These are phyloP conservation scores for Cheilinus undulatus DNA, from an alignment of 2,113 vertebrate genomes.

Conservation along the genomic window DNA sequence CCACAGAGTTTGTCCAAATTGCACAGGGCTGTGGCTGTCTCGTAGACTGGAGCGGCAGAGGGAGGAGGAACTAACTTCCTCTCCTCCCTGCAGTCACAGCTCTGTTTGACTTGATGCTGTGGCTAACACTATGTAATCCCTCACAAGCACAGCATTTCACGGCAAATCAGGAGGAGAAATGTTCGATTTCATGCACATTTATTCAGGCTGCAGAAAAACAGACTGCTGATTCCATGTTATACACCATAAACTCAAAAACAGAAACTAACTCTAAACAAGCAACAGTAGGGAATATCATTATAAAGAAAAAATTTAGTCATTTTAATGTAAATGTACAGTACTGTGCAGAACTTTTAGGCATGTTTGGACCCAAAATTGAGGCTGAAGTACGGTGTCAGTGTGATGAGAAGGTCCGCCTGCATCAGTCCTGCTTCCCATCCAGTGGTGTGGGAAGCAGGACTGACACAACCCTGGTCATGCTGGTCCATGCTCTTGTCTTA, in stretches of 20 bases:
- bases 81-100: constrained; percentile 41
- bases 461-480: too few relatives aligned
- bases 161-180: constrained; percentile 80
- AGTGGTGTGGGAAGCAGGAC: too few relatives aligned
- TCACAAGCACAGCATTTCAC: constrained; percentile 80
- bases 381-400: too few relatives aligned
- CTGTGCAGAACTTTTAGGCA: too few relatives aligned
- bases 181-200: constrained; percentile 78
- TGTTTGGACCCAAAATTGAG: too few relatives aligned
- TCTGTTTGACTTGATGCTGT: constrained; percentile 44
- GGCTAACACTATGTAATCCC: constrained; percentile 73
- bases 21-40: constrained; percentile 55
- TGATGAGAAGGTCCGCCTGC: too few relatives aligned
- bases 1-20: constrained; percentile 50
- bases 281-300: neutral
- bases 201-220: constrained; percentile 65
- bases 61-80: constrained; percentile 24
- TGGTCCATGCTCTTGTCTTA: too few relatives aligned
- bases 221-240: constrained; percentile 15
- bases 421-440: too few relatives aligned
- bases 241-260: constrained; percentile 12
- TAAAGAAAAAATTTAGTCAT: neutral
- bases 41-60: constrained; percentile 25
- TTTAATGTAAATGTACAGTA: neutral
- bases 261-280: constrained; percentile 20